phyloP scores from a whole-genome alignment of 64 coral and sea anemone genomes.

The Anthopleura sola region DNA sequence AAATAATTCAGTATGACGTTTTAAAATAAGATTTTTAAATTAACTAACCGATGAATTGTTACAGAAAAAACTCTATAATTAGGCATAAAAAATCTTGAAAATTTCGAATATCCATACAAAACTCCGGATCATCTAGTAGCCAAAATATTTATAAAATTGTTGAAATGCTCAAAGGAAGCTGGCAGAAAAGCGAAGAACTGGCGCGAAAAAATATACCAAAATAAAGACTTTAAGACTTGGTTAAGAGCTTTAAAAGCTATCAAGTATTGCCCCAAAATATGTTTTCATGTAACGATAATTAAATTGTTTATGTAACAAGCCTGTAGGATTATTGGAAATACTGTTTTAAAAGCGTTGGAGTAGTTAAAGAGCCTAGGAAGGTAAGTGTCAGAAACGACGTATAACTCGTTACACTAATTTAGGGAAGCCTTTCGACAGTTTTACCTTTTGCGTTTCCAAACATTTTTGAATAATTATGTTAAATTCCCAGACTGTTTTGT shows the following conservation, averaged over 20 bases:
- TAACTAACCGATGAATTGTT: too few relatives aligned
- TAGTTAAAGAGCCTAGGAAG: neutral
- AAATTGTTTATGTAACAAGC: neutral
- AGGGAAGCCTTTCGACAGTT: neutral
- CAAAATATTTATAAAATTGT: too few relatives aligned
- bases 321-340: neutral
- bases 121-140: too few relatives aligned
- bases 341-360: neutral
- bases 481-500: neutral
- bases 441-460: constrained; percentile 1
- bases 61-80: too few relatives aligned
- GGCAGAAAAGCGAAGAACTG: too few relatives aligned
- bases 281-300: neutral
- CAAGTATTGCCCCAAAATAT: neutral
- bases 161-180: too few relatives aligned
- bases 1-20: too few relatives aligned
- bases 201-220: neutral
- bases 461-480: constrained; percentile 13
- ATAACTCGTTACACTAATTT: neutral
- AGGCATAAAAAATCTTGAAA: too few relatives aligned
- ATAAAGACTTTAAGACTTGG: neutral
- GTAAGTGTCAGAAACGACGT: neutral
- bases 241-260: neutral
- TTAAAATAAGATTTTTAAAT: too few relatives aligned
- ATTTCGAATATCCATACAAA: too few relatives aligned